These are phyloP conservation scores for Pipistrellus kuhlii DNA, from an alignment of 2,797 vertebrate species.

Conservation along the genomic window DNA sequence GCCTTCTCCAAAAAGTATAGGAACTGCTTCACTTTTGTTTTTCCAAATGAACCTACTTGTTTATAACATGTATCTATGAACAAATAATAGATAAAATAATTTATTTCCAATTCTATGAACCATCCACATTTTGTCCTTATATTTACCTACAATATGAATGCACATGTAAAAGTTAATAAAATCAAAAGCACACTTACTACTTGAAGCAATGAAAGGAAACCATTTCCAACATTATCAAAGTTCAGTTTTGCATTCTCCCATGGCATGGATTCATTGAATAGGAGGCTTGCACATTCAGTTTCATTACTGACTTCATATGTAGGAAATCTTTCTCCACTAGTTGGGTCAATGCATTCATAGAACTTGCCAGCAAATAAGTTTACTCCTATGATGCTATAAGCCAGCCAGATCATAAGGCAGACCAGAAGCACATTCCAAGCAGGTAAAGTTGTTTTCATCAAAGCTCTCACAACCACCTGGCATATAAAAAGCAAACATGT, in stretches of 20 bases:
- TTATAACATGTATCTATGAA: not conserved
- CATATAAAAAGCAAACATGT: slow-evolving; percentile 51
- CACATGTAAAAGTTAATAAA: not conserved
- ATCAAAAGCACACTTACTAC: slow-evolving; percentile 88
- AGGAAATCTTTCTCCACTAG: slow-evolving; percentile 41
- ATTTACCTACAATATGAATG: not conserved
- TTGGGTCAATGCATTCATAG: slow-evolving; percentile 87
- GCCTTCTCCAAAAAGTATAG: not conserved
- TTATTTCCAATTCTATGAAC: not conserved
- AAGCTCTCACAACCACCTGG: slow-evolving; percentile 94
- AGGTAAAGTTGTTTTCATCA: slow-evolving; percentile 93
- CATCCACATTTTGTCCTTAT: not conserved
- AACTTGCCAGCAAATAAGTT: slow-evolving; percentile 92
- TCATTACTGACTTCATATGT: slow-evolving; percentile 71
- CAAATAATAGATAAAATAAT: not conserved
- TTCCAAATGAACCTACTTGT: not conserved
- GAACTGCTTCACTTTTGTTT: not conserved
- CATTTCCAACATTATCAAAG: slow-evolving; percentile 93
- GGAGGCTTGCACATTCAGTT: slow-evolving; percentile 62
- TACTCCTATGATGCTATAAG: slow-evolving; percentile 94
- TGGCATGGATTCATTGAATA: slow-evolving; percentile 77
- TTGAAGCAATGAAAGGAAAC: slow-evolving; percentile 94
- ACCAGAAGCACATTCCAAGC: slow-evolving; percentile 93
- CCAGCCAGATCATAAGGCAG: slow-evolving; percentile 96
- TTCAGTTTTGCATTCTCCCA: slow-evolving; percentile 92